Base-by-base conservation (phyloP, 2,113 vertebrate genomes). In the Deroptyus accipitrinus region DNA sequence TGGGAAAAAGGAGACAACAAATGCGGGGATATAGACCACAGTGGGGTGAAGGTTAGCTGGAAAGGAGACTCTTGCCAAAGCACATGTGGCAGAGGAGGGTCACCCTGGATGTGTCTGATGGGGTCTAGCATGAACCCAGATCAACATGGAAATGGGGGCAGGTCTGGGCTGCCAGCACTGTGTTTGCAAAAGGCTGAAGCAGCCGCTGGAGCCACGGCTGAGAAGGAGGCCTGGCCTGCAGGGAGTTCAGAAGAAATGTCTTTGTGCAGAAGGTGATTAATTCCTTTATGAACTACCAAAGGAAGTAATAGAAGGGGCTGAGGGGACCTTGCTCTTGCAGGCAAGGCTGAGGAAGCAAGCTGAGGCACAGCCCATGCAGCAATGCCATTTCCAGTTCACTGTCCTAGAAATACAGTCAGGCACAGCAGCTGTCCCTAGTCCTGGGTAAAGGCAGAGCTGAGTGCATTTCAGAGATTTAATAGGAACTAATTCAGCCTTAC, bases 261-360 rank as follows among this genome's bases (percentile, higher is more conserved):
- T 94, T 86, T 86, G 92, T 89, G 70, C 49, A 64, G 49, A 63
- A 82, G 54, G 62, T 96, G 94, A 95, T 88, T 94, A 96, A 95
- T 88, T 46, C 17, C 62, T 83, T 75, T 94, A 82, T 88, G 91
- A 84, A 82, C 77, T 95, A 81, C 88, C 55, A 66, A 82, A 95
- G 69, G 94, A 96, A 95, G 84, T 72, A 87, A 93, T 72, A 90
- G 92, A 86, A 85, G 94, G 88, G 61, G 76, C 51, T 8, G 37
- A 74, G 48, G 51, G 46, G 73, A 52, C 0, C 2, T 28, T 67
- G 44, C 57, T 52, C 39, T 54, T 22, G 33, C 79, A 75, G 82
- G 35, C 24, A 22, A 64, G 44, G 83, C 55, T 19, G 1, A 30
- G 84, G 64, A 70, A 80, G 59, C 0, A 6, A 83, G 79, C 7